phyloP scores from a whole-genome alignment of 2,113 vertebrate species.

The Irena cyanogastra region DNA sequence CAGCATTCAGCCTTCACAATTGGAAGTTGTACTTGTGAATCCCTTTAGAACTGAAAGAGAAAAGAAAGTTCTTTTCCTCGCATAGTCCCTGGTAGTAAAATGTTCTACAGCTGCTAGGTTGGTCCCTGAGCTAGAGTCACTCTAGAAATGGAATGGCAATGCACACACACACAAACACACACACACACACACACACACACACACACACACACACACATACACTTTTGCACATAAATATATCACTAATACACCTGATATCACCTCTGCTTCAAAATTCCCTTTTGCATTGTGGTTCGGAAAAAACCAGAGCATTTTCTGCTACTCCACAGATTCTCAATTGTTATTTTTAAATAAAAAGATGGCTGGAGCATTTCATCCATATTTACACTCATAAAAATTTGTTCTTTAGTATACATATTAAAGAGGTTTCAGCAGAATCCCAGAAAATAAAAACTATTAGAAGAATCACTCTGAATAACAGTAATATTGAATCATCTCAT shows the following conservation, averaged over 20 bases:
- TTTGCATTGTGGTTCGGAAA: background rate
- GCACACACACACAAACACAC: background rate
- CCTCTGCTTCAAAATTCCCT: background rate
- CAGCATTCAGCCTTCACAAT: accelerated
- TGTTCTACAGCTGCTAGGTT: background rate
- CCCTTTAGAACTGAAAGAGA: background rate
- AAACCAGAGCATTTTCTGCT: background rate
- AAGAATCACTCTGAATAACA: background rate
- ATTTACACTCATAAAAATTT: background rate
- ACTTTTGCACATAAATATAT: background rate
- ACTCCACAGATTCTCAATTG: background rate
- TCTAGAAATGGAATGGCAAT: background rate
- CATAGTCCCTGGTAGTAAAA: background rate
- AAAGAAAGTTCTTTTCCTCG: background rate
- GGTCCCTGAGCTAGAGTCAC: background rate
- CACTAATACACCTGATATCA: background rate
- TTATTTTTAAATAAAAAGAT: background rate
- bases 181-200: too few species aligned
- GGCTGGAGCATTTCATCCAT: background rate
- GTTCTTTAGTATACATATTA: background rate
- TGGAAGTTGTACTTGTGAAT: background rate
- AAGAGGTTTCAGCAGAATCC: background rate
- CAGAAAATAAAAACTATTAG: background rate
- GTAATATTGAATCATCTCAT: background rate
- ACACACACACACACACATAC: background rate